A percentile compares a stretch with the other conserved stretches of the same genome.
Conservation (phyloP, 64 coral and sea anemone genomes). For the Exaiptasia diaphana region DNA sequence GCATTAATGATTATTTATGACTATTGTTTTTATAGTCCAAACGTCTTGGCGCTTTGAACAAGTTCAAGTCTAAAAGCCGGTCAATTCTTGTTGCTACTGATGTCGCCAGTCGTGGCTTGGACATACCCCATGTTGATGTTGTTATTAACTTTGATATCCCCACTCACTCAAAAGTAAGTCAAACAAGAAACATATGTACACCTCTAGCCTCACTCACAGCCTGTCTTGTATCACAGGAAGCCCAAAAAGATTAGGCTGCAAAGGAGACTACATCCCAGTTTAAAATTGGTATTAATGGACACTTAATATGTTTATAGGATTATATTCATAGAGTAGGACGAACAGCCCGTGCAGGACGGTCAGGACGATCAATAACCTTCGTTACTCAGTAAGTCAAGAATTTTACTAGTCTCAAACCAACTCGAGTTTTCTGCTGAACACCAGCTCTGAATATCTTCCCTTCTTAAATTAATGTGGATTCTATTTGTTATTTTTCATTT, state of each 20-base stretch:
- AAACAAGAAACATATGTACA: background rate
- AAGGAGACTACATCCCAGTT: no score
- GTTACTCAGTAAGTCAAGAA: conserved; percentile 87
- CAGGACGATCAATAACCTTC: conserved; percentile 85
- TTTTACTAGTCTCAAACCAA: background rate
- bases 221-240: no score
- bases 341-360: conserved; percentile 92
- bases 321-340: conserved; percentile 96
- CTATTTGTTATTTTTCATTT: background rate
- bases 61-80: conserved; percentile 87
- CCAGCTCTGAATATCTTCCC: background rate
- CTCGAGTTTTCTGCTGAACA: background rate
- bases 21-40: conserved; percentile 69
- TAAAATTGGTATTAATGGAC: no score
- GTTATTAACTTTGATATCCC: conserved; percentile 99
- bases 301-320: conserved; percentile 73
- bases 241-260: no score
- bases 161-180: conserved; percentile 91
- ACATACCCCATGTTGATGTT: conserved; percentile 96
- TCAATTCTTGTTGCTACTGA: conserved; percentile 94
- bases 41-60: conserved; percentile 87
- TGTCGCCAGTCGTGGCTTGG: conserved; percentile 88
- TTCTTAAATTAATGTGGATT: background rate
- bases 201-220: background rate
- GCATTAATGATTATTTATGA: no score